Evolutionary conservation across 2,797 vertebrate species (phyloP).

Genomic region (Urocyon cinereoargenteus): DNA sequence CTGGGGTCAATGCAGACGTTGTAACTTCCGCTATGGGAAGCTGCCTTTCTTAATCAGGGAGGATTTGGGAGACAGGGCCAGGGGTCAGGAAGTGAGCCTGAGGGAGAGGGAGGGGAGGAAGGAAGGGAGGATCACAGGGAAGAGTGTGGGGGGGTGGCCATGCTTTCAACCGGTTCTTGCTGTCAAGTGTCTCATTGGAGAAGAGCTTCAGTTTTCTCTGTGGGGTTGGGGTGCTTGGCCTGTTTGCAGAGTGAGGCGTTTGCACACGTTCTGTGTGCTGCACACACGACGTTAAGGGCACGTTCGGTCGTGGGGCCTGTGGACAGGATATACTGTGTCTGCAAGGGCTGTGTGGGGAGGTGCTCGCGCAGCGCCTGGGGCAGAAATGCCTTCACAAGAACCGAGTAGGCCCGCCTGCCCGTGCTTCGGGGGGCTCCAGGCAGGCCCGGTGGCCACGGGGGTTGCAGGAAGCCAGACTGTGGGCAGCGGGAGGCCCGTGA

Average conservation of each 20-base stretch:
- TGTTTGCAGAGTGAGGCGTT: not conserved
- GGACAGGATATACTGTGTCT: not conserved
- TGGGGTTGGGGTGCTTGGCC: not conserved
- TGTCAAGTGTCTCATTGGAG: not conserved
- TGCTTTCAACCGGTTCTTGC: not conserved
- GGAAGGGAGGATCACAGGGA: conserved; percentile 63
- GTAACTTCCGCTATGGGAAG: conserved; percentile 56
- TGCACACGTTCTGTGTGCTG: not conserved
- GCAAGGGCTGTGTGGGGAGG: not conserved
- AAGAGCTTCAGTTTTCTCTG: not conserved
- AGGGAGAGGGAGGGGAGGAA: conserved; percentile 61
- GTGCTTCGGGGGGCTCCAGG: no score
- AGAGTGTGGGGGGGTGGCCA: not conserved
- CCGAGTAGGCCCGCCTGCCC: not conserved
- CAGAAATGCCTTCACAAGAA: not conserved
- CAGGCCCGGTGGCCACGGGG: not conserved
- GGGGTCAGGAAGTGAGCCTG: conserved; percentile 72
- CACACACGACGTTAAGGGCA: rapidly evolving
- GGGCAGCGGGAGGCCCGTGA: not conserved
- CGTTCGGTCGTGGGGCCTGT: not conserved
- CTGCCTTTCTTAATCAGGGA: conserved; percentile 72
- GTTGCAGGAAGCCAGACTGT: not conserved
- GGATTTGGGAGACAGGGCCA: conserved; percentile 60
- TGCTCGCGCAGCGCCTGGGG: not conserved
- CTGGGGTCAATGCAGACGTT: not conserved